Conservation (phyloP, 2,888 invertebrate genomes). For the Apotomis turbidana region DNA sequence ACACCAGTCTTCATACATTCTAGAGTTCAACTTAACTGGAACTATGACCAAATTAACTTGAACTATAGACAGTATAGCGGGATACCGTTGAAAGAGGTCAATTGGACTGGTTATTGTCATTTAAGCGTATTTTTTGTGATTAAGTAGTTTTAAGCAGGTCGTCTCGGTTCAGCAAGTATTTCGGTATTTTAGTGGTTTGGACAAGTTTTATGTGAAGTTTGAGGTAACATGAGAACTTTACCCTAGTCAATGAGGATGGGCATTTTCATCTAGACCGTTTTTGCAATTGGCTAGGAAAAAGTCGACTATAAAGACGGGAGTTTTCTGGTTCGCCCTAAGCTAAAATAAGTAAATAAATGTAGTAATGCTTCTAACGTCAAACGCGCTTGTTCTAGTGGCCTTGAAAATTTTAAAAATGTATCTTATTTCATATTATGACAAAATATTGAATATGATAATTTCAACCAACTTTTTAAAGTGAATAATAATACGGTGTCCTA, state of each 20-base stretch:
- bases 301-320: too few species aligned
- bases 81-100: constrained; percentile 31
- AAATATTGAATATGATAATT: too few species aligned
- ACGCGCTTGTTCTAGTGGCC: too few species aligned
- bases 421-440: too few species aligned
- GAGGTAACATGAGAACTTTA: not conserved
- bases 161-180: constrained; percentile 59
- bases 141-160: constrained; percentile 61
- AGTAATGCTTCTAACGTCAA: too few species aligned
- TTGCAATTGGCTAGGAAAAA: too few species aligned
- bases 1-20: not conserved
- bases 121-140: constrained; percentile 50
- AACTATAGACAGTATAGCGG: constrained; percentile 7
- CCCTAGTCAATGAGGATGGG: not conserved
- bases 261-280: not conserved
- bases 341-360: too few species aligned
- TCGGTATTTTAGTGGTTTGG: constrained; percentile 49
- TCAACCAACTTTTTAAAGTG: too few species aligned
- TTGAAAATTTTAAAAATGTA: too few species aligned
- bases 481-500: too few species aligned
- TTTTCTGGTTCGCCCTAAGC: too few species aligned
- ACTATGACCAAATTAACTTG: not conserved
- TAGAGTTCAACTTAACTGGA: constrained; percentile 26
- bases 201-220: constrained; percentile 5
- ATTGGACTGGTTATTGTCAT: constrained; percentile 31